These are phyloP conservation scores for Poecilobothrus nobilitatus DNA, from an alignment of 2,888 invertebrate species.

Conservation along the genomic window DNA sequence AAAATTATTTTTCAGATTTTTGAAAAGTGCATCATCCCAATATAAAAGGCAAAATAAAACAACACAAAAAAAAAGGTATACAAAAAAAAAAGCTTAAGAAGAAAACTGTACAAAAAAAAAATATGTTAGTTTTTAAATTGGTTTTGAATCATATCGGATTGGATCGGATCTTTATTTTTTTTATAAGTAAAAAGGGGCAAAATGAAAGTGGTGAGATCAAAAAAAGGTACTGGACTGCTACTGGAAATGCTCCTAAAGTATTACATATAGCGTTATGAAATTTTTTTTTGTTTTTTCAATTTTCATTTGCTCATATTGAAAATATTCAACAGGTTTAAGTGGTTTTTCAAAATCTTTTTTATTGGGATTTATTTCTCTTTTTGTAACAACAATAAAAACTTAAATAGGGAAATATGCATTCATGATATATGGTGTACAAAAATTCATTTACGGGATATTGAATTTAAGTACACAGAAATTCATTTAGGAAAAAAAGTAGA, in stretches of 20 bases:
- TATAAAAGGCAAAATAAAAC: background rate
- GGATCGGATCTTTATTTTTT: background rate
- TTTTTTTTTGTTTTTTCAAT: background rate
- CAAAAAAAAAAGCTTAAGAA: background rate
- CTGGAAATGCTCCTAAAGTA: too few relatives aligned
- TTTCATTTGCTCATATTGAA: background rate
- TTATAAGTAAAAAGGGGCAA: background rate
- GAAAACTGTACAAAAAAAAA: background rate
- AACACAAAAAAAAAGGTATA: background rate
- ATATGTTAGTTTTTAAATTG: background rate
- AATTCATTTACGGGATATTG: too few relatives aligned
- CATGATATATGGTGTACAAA: too few relatives aligned
- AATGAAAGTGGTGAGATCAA: too few relatives aligned
- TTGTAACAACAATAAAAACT: background rate
- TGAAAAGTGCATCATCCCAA: too few relatives aligned
- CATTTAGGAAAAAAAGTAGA: too few relatives aligned
- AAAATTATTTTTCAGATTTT: background rate
- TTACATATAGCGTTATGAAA: too few relatives aligned
- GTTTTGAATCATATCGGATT: background rate
- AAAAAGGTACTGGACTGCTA: too few relatives aligned
- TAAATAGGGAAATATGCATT: too few relatives aligned
- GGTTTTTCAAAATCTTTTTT: background rate
- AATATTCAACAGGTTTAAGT: slow-evolving; percentile 3
- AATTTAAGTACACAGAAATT: too few relatives aligned
- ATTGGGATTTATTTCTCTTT: background rate